Base-by-base conservation (phyloP, 2,888 invertebrate genomes). In the Dolichomitus sp. region DNA sequence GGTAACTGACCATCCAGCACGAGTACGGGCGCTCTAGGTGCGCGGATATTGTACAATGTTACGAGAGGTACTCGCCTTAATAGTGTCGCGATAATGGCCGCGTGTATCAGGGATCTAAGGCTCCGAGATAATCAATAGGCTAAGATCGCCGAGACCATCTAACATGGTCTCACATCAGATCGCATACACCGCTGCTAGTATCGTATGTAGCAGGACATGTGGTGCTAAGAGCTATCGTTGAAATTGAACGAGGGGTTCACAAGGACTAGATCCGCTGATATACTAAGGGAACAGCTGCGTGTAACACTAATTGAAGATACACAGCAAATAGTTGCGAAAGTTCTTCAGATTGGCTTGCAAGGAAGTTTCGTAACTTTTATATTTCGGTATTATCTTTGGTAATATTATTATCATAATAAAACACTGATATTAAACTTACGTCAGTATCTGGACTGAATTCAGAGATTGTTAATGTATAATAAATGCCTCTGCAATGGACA, bases 111-210 rank as follows among this genome's bases (percentile, higher is more conserved):
- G 59, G 73, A 69, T 69, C 57, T 63, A 52, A 68, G 75, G 66
- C 40, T 57, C 40, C 33, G 40, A 63, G 73, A 80, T 83, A 80
- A 83, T 83, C 80, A 59, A 73, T 80, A 73, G 80, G 57, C 73
- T 73, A 63, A 57, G 76, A 83, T 73, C 80, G 63, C 68, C 54
- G 50, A 30, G 73, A 57, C 54, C 68, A 83, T 80, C 76, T 37
- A 80, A 30, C 80, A 83, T 76, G 73, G 73, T 68, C 69, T 73
- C 73, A 37, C 27, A 65, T 17, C 37, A 52, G 23, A 7, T 5
- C 17, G 30, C 19, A 57, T 23, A 19, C 66, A 42, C 50, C 54
- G 54, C 40, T 9, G 0, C 42, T 68, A 48, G 27, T 59, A 42
- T 14, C 69, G 57, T 70, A 33, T 70, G 45, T 57, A 63, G 66